Evolutionary conservation across 2,888 invertebrate species (phyloP).

Genomic region (Oasisia sp.): DNA sequence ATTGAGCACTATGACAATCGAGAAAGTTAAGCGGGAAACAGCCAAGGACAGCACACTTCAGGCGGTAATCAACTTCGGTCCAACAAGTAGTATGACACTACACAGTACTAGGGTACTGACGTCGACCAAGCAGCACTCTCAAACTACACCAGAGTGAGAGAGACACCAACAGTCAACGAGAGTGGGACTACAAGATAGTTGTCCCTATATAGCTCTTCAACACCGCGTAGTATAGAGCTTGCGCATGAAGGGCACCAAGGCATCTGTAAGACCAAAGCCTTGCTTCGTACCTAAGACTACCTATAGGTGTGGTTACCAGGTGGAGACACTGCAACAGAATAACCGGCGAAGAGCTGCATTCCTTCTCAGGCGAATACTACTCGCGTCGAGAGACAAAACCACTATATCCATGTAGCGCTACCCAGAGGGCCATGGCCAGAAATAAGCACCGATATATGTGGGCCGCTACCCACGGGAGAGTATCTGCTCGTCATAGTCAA

Average conservation of each 20-base stretch:
- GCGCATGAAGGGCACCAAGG: constrained; percentile 46
- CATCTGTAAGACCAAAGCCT: constrained; percentile 39
- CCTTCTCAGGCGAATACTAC: constrained; percentile 31
- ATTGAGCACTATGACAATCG: constrained; percentile 23
- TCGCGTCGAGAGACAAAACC: neutral
- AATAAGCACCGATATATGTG: constrained; percentile 33
- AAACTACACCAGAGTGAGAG: neutral
- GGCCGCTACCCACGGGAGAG: constrained; percentile 13
- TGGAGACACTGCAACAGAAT: constrained; percentile 35
- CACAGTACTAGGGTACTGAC: neutral
- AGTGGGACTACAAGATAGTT: constrained; percentile 21
- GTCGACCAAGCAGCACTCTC: neutral
- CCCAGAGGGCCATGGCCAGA: constrained; percentile 34
- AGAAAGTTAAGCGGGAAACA: constrained; percentile 28
- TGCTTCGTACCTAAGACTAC: constrained; percentile 39
- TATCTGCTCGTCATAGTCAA: constrained; percentile 17
- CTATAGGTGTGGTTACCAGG: constrained; percentile 39
- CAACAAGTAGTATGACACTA: neutral
- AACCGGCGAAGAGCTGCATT: constrained; percentile 29
- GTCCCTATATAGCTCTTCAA: constrained; percentile 33
- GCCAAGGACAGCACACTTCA: constrained; percentile 20
- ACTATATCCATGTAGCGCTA: constrained; percentile 29
- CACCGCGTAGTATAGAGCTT: constrained; percentile 35
- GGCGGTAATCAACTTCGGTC: constrained; percentile 19
- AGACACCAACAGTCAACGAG: neutral